phyloP scores from a whole-genome alignment of 2,113 vertebrate species.

The Dryoscopus gambensis region DNA sequence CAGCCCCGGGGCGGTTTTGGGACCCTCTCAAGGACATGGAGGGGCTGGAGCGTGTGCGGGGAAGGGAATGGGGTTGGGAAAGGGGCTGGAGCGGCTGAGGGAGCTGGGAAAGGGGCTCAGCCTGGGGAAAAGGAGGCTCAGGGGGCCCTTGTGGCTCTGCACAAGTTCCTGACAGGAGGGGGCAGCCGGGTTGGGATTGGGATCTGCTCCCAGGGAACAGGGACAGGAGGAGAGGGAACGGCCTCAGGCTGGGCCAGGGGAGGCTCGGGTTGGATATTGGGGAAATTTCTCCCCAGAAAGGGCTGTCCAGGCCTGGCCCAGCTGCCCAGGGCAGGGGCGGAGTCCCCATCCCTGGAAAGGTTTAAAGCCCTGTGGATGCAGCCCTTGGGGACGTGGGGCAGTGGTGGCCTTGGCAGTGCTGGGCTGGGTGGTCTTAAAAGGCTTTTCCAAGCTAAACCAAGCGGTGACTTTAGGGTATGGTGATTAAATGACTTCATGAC shows the following conservation, averaged over 20 bases:
- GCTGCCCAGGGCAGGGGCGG: neutral
- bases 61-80: neutral
- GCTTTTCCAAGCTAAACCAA: neutral
- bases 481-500: rapidly evolving
- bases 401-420: neutral
- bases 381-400: neutral
- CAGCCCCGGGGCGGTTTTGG: neutral
- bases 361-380: neutral
- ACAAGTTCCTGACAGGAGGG: neutral
- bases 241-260: rapidly evolving
- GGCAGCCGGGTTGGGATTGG: neutral
- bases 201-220: neutral
- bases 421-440: neutral
- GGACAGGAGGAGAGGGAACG: neutral
- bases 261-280: neutral
- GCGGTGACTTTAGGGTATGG: neutral
- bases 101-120: neutral
- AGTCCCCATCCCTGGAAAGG: neutral
- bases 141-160: neutral
- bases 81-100: neutral
- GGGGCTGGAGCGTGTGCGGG: neutral
- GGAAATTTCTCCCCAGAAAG: neutral
- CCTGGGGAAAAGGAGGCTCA: neutral
- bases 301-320: neutral
- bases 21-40: neutral